Evolutionary conservation across 2,113 vertebrate genomes (phyloP), one percentile per base, ranked within the genome.

Genomic region (Pseudorectes ferrugineus): DNA sequence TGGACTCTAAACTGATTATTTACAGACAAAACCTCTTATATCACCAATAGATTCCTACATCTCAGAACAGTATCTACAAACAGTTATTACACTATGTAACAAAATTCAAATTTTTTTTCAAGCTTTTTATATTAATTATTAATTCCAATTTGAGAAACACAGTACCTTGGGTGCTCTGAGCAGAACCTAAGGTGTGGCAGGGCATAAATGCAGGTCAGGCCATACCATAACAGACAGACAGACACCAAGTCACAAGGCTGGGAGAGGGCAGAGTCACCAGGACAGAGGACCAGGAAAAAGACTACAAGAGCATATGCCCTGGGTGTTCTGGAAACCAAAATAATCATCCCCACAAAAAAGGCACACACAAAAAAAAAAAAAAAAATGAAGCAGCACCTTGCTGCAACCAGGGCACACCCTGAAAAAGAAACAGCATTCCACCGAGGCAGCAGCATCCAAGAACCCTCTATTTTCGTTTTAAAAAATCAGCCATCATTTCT

Each of bases 11-110:
- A 96, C 95, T 98, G 97, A 98, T 97, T 98, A 98, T 98, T 97
- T 98, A 98, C 98, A 97, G 97, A 98, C 98, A 98, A 98, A 97
- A 95, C 92, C 94, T 97, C 68, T 96, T 58, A 38, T 97, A 96
- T 96, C 97, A 98, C 97, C 94, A 97, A 97, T 95, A 98, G 96
- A 96, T 95, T 98, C 97, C 96, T 86, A 98, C 84, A 95, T 97
- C 97, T 97, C 88, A 93, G 79, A 94, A 95, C 95, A 91, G 96
- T 96, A 97, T 98, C 97, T 97, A 97, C 96, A 97, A 95, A 97
- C 91, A 79, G 94, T 97, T 98, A 97, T 97, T 97, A 97, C 95
- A 96, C 92, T 98, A 97, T 96, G 89, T 85, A 97, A 97, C 95
- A 96, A 97, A 95, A 96, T 93, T 86, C 88, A 78, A 66, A 63